Evolutionary conservation across 2,888 invertebrate species (phyloP), one percentile per base, ranked within the genome.

Genomic region (Rotaria socialis): DNA sequence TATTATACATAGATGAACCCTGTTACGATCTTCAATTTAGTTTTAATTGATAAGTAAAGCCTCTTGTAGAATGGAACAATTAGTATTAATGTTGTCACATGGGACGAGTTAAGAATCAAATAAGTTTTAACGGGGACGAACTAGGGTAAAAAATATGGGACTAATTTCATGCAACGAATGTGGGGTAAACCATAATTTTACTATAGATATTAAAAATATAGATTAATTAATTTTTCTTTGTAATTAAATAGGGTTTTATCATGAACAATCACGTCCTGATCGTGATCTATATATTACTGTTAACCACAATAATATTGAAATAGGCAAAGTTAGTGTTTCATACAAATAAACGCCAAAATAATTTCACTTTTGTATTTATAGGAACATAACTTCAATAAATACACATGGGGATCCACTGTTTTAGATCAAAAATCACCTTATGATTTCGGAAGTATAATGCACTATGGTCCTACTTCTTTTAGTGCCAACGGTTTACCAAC

Each of bases 401-500:
- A 92, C 86, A 90, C 27, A 1, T 84, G 84, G 43, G 56, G 60
- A 27, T 24, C 24, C 22, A 84, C 90, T 7, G 90, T 92, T 84
- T 91, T 91, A 85, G 91, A 92, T 6, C 90, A 92, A 50, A 90
- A 90, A 85, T 94, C 94, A 90, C 94, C 94, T 87, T 95, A 95
- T 89, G 95, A 95, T 90, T 95, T 94, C 89, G 93, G 94, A 88
- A 94, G 94, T 22, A 94, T 95, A 56, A 94, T 95, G 94, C 95
- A 95, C 90, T 95, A 95, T 89, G 92, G 92, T 87, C 90, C 91
- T 55, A 90, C 91, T 88, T 92, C 92, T 22, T 93, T 93, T 88
- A 92, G 92, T 84, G 90, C 90, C 35, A 92, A 93, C 88, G 91
- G 91, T 24, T 90, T 90, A 88, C 90, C 91, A 43, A 92, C 93